A percentile compares a stretch with the other conserved stretches of the same genome.
Conservation (phyloP, 2,888 invertebrate genomes). For the Drosophila mimica region DNA sequence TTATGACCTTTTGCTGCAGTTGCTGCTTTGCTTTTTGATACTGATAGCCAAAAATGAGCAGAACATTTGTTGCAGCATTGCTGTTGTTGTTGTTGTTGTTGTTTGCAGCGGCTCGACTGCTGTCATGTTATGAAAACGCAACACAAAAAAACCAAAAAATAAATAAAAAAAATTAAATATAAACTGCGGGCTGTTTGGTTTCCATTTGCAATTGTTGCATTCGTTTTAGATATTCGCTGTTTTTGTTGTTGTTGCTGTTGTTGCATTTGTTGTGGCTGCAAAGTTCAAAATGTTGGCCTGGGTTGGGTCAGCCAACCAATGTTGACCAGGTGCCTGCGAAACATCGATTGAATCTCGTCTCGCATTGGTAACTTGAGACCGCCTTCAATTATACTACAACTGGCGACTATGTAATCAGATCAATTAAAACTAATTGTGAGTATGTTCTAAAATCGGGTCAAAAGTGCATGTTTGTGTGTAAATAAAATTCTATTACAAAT, state of each 20-base stretch:
- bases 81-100: constrained; percentile 17
- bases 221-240: constrained; percentile 32
- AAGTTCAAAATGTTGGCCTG: constrained; percentile 66
- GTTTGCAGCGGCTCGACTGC: constrained; percentile 36
- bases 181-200: constrained; percentile 65
- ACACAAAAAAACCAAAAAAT: constrained; percentile 22
- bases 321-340: constrained; percentile 74
- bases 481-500: background rate
- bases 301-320: constrained; percentile 70
- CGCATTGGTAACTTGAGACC: constrained; percentile 53
- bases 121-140: constrained; percentile 75
- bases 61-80: constrained; percentile 53
- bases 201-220: constrained; percentile 56
- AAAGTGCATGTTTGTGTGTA: background rate
- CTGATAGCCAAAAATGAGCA: constrained; percentile 75
- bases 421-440: constrained; percentile 71
- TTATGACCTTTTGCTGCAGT: constrained; percentile 76
- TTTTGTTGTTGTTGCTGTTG: constrained; percentile 22
- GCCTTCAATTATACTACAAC: constrained; percentile 34
- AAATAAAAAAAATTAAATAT: constrained; percentile 23
- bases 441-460: constrained; percentile 22
- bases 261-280: constrained; percentile 23
- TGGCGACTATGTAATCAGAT: constrained; percentile 63
- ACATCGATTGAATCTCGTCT: constrained; percentile 64
- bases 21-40: constrained; percentile 59